Percentiles rank a stretch among this genome's conserved stretches.
phyloP scores from a whole-genome alignment of 2,797 vertebrate species.

The Silurus aristotelis region DNA sequence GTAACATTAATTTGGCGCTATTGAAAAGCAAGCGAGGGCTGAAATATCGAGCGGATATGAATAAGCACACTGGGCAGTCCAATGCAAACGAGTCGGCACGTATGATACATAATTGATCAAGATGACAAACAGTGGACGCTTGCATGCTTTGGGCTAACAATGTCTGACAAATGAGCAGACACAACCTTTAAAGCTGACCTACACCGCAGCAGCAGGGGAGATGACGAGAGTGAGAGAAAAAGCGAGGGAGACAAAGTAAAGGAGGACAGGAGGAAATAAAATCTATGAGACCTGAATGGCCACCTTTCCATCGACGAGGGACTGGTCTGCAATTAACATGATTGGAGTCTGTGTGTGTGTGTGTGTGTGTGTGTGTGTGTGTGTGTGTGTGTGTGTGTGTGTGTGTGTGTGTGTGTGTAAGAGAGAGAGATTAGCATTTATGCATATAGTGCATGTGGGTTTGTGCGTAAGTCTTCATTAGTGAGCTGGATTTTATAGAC shows the following conservation, averaged over 20 bases:
- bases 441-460: conserved; percentile 41
- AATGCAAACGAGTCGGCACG: conserved; percentile 63
- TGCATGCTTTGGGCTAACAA: conserved; percentile 59
- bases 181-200: conserved; percentile 75
- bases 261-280: conserved; percentile 53
- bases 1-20: conserved; percentile 58
- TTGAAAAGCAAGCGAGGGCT: conserved; percentile 48
- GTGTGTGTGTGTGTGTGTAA: conserved; percentile 37
- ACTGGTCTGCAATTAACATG: conserved; percentile 75
- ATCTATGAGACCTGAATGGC: conserved; percentile 72
- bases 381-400: conserved; percentile 37
- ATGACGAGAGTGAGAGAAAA: not conserved
- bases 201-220: conserved; percentile 57
- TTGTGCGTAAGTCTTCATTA: conserved; percentile 83
- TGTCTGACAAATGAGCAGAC: conserved; percentile 75
- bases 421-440: conserved; percentile 48
- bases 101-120: conserved; percentile 72
- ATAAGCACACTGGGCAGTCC: conserved; percentile 63
- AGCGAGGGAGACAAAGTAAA: conserved; percentile 34
- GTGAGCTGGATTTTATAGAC: conserved; percentile 93
- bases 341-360: conserved; percentile 69
- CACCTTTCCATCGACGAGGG: conserved; percentile 67
- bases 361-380: conserved; percentile 52
- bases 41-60: conserved; percentile 63
- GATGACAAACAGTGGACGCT: conserved; percentile 63